Evolutionary conservation across 2,888 invertebrate genomes (phyloP).

Genomic region (Tiphia femorata): DNA sequence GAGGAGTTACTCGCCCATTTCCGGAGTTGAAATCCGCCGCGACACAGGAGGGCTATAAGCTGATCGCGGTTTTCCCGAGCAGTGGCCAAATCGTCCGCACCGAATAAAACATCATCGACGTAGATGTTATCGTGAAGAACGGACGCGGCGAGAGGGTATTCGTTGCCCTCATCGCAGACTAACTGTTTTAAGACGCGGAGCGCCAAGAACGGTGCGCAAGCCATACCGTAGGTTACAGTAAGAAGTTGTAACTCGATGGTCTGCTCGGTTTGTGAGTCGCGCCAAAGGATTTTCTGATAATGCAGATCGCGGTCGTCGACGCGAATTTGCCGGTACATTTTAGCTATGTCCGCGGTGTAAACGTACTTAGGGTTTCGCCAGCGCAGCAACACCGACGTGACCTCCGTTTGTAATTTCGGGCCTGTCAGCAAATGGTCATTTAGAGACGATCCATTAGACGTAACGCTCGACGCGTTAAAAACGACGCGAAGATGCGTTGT

Average conservation of each 20-base stretch:
- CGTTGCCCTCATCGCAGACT: background rate
- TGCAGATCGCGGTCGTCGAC: background rate
- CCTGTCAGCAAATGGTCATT: constrained; percentile 9
- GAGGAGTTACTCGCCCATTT: background rate
- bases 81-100: no score
- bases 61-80: background rate
- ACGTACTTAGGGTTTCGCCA: constrained; percentile 3
- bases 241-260: no score
- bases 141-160: background rate
- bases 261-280: no score
- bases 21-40: background rate
- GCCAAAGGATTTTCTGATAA: no score
- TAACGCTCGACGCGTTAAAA: constrained; percentile 5
- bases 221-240: constrained; percentile 26
- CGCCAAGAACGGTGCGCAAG: background rate
- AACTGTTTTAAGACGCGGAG: background rate
- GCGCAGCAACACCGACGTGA: background rate
- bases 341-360: constrained; percentile 6
- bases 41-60: background rate
- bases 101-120: background rate
- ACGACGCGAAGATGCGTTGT: no score
- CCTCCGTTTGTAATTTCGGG: constrained; percentile 10
- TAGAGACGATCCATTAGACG: background rate
- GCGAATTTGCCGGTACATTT: background rate
- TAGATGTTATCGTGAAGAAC: background rate